These are phyloP conservation scores for Drosophila subpulchrella DNA, from an alignment of 1,140 invertebrate species.

Conservation along the genomic window DNA sequence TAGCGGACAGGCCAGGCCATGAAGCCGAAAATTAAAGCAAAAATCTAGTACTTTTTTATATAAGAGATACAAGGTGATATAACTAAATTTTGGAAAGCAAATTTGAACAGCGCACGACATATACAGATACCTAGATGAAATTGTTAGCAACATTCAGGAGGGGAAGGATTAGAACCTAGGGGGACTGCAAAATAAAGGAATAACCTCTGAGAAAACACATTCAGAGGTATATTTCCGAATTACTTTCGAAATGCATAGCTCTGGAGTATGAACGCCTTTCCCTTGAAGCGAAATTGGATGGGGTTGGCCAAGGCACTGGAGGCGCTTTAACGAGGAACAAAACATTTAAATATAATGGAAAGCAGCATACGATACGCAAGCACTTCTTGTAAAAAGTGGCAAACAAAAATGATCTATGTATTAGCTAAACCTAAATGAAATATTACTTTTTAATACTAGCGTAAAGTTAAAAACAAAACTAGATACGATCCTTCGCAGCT, in stretches of 20 bases:
- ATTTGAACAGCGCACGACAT: conserved; percentile 39
- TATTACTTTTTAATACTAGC: conserved; percentile 78
- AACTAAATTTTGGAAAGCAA: conserved; percentile 46
- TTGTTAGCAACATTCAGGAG: conserved; percentile 30
- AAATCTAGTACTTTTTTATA: conserved; percentile 49
- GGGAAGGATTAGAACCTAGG: background rate
- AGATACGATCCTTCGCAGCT: conserved; percentile 43
- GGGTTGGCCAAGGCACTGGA: conserved; percentile 38
- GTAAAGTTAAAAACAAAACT: conserved; percentile 59
- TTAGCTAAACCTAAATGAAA: conserved; percentile 78
- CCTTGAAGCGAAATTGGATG: conserved; percentile 11
- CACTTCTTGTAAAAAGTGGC: conserved; percentile 74
- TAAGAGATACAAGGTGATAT: conserved; percentile 59
- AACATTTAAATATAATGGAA: conserved; percentile 38
- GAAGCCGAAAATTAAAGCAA: conserved; percentile 9
- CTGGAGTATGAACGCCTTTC: conserved; percentile 1
- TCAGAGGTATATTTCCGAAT: conserved; percentile 7
- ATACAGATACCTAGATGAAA: conserved; percentile 47
- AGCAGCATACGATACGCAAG: conserved; percentile 48
- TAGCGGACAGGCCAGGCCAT: conserved; percentile 12
- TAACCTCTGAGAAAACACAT: background rate
- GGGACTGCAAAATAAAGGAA: too few relatives aligned
- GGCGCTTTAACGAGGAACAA: conserved; percentile 37
- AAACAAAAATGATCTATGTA: conserved; percentile 66
- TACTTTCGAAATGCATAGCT: conserved; percentile 10